These are phyloP conservation scores for Trichoplusia ni DNA, from an alignment of 1,140 invertebrate genomes.

Conservation along the genomic window DNA sequence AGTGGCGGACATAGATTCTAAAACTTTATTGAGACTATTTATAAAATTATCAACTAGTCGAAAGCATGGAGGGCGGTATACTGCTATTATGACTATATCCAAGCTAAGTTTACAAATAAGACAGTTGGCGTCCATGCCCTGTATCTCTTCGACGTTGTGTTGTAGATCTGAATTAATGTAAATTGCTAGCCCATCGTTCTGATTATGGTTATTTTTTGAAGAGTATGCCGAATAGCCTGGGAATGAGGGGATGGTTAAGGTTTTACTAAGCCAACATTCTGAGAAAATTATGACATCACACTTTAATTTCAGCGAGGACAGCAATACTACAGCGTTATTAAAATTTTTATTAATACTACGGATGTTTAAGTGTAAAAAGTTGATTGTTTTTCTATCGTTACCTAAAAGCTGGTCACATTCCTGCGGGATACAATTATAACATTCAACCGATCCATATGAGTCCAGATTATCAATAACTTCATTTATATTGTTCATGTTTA, in stretches of 20 bases:
- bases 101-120: background rate
- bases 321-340: background rate
- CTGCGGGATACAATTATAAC: background rate
- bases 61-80: constrained; percentile 32
- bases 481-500: no score
- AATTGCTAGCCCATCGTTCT: constrained; percentile 3
- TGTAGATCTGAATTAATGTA: constrained; percentile 3
- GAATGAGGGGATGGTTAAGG: background rate
- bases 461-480: no score
- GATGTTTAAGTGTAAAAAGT: constrained; percentile 2
- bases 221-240: background rate
- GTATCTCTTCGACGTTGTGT: background rate
- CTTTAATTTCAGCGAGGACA: constrained; percentile 1
- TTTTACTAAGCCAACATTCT: background rate
- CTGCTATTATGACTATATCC: background rate
- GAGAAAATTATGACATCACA: constrained; percentile 18
- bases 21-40: background rate
- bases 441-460: background rate
- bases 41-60: constrained; percentile 26
- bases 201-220: background rate
- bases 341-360: constrained; percentile 1
- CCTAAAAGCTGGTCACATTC: background rate
- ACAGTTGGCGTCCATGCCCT: background rate
- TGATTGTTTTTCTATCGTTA: background rate
- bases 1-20: background rate